A percentile compares a stretch with the other conserved stretches of the same genome.
These are phyloP conservation scores for Noturus placidus DNA, from an alignment of 2,113 vertebrate genomes.

Conservation along the genomic window DNA sequence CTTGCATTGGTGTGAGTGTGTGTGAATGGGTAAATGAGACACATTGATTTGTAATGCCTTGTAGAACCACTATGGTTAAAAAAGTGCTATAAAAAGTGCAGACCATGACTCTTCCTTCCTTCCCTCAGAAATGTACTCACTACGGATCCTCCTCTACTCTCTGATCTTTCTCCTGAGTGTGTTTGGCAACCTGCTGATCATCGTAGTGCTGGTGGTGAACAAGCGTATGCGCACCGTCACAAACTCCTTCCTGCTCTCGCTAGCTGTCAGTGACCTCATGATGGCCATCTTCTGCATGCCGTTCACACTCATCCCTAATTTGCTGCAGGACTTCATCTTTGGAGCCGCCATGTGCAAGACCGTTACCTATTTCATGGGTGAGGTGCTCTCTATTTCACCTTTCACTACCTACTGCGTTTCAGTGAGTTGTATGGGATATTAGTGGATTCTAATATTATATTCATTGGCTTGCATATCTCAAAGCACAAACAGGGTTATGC, in stretches of 20 bases:
- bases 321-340: conserved; percentile 90
- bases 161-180: conserved; percentile 88
- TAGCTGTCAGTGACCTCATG: conserved; percentile 91
- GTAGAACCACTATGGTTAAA: too few species aligned
- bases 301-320: conserved; percentile 90
- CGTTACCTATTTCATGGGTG: conserved; percentile 92
- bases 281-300: conserved; percentile 94
- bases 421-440: neutral
- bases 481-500: neutral
- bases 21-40: too few species aligned
- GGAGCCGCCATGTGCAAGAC: conserved; percentile 87
- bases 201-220: conserved; percentile 84
- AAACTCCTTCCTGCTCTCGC: conserved; percentile 92
- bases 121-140: conserved; percentile 76
- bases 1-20: too few species aligned
- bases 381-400: conserved; percentile 45
- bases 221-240: conserved; percentile 91
- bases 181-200: conserved; percentile 86
- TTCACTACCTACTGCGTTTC: neutral
- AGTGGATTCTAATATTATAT: conserved; percentile 3
- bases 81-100: too few species aligned
- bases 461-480: neutral
- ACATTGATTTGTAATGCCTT: too few species aligned
- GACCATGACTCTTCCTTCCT: conserved; percentile 12
- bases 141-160: conserved; percentile 83